phyloP scores from a whole-genome alignment of 2,888 invertebrate genomes.

The Pteria penguin region DNA sequence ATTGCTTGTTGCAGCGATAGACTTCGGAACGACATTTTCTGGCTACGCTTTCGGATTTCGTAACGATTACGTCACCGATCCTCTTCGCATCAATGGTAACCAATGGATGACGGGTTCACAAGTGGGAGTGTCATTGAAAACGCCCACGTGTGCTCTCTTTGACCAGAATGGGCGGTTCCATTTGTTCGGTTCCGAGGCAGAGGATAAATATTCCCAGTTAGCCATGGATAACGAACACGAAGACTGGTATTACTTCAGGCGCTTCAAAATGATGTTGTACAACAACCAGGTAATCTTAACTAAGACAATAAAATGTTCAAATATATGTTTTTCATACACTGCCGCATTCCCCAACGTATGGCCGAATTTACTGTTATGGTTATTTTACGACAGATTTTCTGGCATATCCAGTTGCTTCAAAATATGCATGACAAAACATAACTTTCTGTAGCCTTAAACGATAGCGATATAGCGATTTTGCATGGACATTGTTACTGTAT shows the following conservation, averaged over 20 bases:
- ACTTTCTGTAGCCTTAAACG: too few species aligned
- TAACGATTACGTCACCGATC: slow-evolving; percentile 20
- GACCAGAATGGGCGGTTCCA: slow-evolving; percentile 6
- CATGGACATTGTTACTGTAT: too few species aligned
- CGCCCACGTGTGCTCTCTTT: slow-evolving; percentile 25
- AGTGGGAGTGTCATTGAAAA: slow-evolving; percentile 22
- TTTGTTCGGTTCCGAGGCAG: slow-evolving; percentile 24
- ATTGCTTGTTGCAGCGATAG: slow-evolving; percentile 28
- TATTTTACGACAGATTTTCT: too few species aligned
- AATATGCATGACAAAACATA: too few species aligned
- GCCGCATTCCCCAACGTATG: neutral
- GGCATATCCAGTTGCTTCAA: too few species aligned
- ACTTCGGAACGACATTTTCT: slow-evolving; percentile 30
- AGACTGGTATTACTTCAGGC: slow-evolving; percentile 33
- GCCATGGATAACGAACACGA: slow-evolving; percentile 17
- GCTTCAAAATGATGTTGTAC: slow-evolving; percentile 30
- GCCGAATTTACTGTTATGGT: too few species aligned
- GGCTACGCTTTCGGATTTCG: slow-evolving; percentile 27
- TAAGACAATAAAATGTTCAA: neutral
- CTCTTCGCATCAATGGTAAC: slow-evolving; percentile 18
- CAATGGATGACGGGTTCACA: slow-evolving; percentile 22
- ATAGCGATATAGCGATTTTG: too few species aligned
- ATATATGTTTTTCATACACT: neutral
- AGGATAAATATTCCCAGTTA: slow-evolving; percentile 24
- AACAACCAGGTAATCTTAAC: slow-evolving; percentile 28